phyloP scores from a whole-genome alignment of 2,113 vertebrate genomes.

The Plotosus lineatus region DNA sequence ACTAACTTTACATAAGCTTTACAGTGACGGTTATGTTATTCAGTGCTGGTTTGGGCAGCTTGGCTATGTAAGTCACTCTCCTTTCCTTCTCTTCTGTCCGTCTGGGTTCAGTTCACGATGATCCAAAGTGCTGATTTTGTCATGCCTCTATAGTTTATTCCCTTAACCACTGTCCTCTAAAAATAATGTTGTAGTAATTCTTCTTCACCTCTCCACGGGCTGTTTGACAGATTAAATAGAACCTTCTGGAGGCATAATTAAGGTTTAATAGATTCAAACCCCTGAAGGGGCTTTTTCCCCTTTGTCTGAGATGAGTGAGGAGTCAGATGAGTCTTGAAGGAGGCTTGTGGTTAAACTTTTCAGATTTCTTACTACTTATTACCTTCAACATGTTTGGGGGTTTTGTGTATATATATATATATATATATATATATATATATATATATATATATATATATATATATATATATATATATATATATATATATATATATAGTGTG shows the following conservation, averaged over 20 bases:
- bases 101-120: neutral
- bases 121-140: neutral
- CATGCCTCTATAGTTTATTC: constrained; percentile 63
- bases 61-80: neutral
- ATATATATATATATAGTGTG: no score
- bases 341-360: constrained; percentile 25
- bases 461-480: no score
- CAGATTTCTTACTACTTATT: constrained; percentile 22
- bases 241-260: constrained; percentile 64
- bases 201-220: constrained; percentile 20
- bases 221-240: constrained; percentile 56
- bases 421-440: no score
- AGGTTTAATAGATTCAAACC: constrained; percentile 59
- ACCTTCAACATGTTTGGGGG: neutral
- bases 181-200: constrained; percentile 31
- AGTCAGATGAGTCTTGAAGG: constrained; percentile 25
- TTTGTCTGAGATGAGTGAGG: constrained; percentile 29
- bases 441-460: no score
- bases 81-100: neutral
- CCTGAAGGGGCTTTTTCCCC: constrained; percentile 50
- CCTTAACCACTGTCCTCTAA: constrained; percentile 67
- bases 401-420: no score
- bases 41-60: neutral
- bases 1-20: neutral
- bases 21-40: neutral